A percentile compares a stretch with the other conserved stretches of the same genome.
Evolutionary conservation across 2,888 invertebrate genomes (phyloP).

Genomic region (Timema podura): DNA sequence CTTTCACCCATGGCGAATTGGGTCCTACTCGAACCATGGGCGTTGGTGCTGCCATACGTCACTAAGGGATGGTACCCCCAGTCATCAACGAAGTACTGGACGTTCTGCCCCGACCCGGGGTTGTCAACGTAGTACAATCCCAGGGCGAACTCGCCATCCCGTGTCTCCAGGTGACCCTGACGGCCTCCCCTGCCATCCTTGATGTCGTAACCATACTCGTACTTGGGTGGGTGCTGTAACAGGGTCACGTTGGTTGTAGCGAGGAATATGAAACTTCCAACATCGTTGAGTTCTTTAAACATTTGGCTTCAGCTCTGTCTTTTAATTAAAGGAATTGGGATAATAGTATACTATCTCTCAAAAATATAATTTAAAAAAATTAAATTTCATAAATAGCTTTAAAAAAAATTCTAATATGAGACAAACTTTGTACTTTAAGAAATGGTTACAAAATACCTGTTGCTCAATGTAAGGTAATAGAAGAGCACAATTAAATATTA

Average conservation of each 20-base stretch:
- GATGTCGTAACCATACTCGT: slow-evolving; percentile 50
- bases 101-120: slow-evolving; percentile 46
- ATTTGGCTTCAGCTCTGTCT: too few relatives aligned
- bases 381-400: too few relatives aligned
- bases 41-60: slow-evolving; percentile 51
- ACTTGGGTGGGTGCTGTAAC: slow-evolving; percentile 49
- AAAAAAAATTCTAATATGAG: too few relatives aligned
- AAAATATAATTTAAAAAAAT: too few relatives aligned
- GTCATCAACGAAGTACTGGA: slow-evolving; percentile 58
- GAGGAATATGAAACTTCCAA: too few relatives aligned
- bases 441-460: too few relatives aligned
- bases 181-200: slow-evolving; percentile 43
- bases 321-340: too few relatives aligned
- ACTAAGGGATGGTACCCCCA: slow-evolving; percentile 63
- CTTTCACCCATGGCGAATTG: slow-evolving; percentile 55
- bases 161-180: slow-evolving; percentile 47
- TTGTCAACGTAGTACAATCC: slow-evolving; percentile 45
- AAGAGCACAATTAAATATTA: too few relatives aligned
- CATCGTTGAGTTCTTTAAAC: too few relatives aligned
- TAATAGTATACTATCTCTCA: too few relatives aligned
- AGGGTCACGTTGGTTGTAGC: slow-evolving; percentile 1
- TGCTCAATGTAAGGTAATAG: too few relatives aligned
- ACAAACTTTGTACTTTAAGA: too few relatives aligned
- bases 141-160: slow-evolving; percentile 46
- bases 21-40: slow-evolving; percentile 48